phyloP scores from a whole-genome alignment of 1,140 invertebrate genomes.

The Euura saliciscinereae region DNA sequence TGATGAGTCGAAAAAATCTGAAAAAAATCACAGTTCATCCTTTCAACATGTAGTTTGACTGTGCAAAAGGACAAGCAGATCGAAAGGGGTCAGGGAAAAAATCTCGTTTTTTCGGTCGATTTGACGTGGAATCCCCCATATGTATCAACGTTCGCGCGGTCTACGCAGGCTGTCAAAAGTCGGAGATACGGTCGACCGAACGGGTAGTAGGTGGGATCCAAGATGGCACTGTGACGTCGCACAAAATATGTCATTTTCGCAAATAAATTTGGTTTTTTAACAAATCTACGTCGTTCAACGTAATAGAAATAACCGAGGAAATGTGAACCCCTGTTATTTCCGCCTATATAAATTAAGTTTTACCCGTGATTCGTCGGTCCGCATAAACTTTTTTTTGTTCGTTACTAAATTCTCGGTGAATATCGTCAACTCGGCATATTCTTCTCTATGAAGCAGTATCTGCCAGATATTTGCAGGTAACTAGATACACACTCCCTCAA shows the following conservation, averaged over 20 bases:
- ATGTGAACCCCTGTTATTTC: background rate
- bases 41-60: too few species aligned
- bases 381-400: background rate
- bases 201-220: slow-evolving; percentile 22
- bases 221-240: slow-evolving; percentile 16
- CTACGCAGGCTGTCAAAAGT: too few species aligned
- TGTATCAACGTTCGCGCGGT: too few species aligned
- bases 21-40: too few species aligned
- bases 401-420: background rate
- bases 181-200: background rate
- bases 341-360: background rate
- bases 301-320: background rate
- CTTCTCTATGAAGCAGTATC: background rate
- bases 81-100: too few species aligned
- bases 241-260: slow-evolving; percentile 12
- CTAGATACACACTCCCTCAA: background rate
- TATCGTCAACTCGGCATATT: background rate
- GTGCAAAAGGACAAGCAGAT: too few species aligned
- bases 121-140: too few species aligned
- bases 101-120: too few species aligned
- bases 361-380: background rate
- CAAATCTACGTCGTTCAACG: background rate
- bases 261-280: slow-evolving; percentile 8
- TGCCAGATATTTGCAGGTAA: background rate
- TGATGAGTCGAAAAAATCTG: too few species aligned